These are phyloP conservation scores for Actenoides lindsayi DNA, from an alignment of 2,113 vertebrate species.

Conservation along the genomic window DNA sequence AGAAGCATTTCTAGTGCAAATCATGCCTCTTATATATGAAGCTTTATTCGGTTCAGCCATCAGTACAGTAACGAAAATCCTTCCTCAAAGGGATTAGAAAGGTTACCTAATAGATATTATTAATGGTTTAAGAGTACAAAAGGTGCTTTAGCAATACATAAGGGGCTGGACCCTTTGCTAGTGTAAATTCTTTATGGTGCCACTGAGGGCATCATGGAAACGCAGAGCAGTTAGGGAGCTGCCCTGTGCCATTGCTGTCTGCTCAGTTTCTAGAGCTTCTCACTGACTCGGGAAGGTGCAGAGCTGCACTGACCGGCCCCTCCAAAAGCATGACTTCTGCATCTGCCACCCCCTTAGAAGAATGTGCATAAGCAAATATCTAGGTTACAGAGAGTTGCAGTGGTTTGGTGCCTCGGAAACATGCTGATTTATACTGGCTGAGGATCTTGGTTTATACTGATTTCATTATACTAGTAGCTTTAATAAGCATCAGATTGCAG, in stretches of 20 bases:
- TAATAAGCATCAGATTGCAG: slow-evolving; percentile 6
- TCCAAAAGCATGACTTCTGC: not conserved
- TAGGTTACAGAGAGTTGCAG: not conserved
- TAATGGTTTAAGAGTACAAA: slow-evolving; percentile 37
- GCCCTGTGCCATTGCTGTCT: accelerated
- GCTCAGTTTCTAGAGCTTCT: not conserved
- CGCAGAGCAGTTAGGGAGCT: not conserved
- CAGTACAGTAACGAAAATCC: slow-evolving; percentile 30
- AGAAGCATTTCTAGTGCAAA: slow-evolving; percentile 27
- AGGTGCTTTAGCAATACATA: not conserved
- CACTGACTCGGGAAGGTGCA: not conserved
- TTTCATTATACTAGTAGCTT: not conserved
- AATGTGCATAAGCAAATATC: not conserved
- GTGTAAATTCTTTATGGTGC: not conserved
- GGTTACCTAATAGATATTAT: slow-evolving; percentile 39
- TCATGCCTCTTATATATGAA: not conserved
- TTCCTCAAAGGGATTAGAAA: slow-evolving; percentile 31
- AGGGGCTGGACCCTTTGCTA: not conserved
- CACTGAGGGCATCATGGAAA: not conserved
- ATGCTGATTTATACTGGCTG: not conserved
- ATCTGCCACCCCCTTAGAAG: not conserved
- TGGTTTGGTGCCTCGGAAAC: not conserved
- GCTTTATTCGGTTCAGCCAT: slow-evolving; percentile 30
- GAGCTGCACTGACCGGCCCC: not conserved
- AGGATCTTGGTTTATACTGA: not conserved